Base-by-base conservation (phyloP, 1,140 invertebrate species). In the Bombus fervidus region DNA sequence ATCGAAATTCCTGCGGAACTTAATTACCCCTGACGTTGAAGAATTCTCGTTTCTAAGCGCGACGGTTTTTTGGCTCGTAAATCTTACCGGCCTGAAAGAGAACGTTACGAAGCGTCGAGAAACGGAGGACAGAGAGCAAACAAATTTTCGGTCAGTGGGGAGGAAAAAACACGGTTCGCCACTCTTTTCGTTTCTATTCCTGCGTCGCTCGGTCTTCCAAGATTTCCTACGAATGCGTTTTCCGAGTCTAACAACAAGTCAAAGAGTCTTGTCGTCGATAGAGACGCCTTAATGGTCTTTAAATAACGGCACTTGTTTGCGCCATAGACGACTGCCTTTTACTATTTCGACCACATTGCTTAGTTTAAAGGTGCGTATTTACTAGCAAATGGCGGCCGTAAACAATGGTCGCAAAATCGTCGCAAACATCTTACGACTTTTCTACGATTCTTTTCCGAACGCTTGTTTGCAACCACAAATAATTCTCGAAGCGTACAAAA, bases 21-120 rank as follows among this genome's bases (percentile, higher is more conserved):
- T 90, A 90, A 90, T 90, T 90, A 90, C 57, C 86, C 71, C 9
- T 59, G 86, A 87, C 85, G 78, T 87, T 85, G 85, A 87, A 75
- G 73, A 87, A 81, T 73, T 39, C 85, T n/a, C 69, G 34, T 78
- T 84, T 78, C 74, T 64, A 64, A 83, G 59, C 76, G 66, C 80
- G 62, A 43, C 41, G 62, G 31, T 82, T 73, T 85, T 80, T 89
- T 75, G 31, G 39, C 79, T 66, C 79, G 83, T 89, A 89, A 89
- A 89, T 89, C 88, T 86, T 77, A n/a, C 37, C 62, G 31, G 53
- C 28, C 28, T 41, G 53, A 31, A 37, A 53, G 37, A 39, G 34
- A 18, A n/a, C 12, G 25, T 0, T 18, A 6, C 25, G 59, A 31
- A 12, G n/a, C 10, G n/a, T 13, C 34, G 25, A 37, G 25, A 18